Base-by-base conservation (phyloP, 1,140 invertebrate species). In the Onthophagus taurus region DNA sequence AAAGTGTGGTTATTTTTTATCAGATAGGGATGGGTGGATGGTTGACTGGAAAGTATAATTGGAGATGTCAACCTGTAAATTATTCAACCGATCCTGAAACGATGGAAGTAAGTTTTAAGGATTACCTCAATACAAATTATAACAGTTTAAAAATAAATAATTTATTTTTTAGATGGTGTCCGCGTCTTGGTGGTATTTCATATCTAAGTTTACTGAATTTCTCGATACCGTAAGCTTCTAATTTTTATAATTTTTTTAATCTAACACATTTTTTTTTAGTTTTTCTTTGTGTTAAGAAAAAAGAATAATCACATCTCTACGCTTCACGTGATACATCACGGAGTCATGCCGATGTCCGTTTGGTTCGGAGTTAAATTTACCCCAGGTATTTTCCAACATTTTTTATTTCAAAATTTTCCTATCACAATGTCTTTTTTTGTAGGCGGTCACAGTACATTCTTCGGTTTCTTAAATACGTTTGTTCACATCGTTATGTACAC, bases 201-300 rank as follows among this genome's bases (percentile, higher is more conserved):
- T 95, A 58, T 96, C 92, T 1, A 97, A 97, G 69, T 90, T 79
- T 67, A 85, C 91, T 44, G 92, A 97, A 67, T 94, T 97, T 71
- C 78, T 94, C 64, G 93, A 97, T 66, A 97, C 93, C 63, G 88
- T 96, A 74, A 82, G 81, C 77, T 34, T 39, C 20, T 16, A 9
- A 16, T 16, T 8, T 9, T 16, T 8, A 13, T 23, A 8, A 8
- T 8, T 13, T 13, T 12, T 20, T 12, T 19, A 30, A 33, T 31
- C 17, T 20, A 16, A 20, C 18, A 8, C 4, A 14, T 26, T n/a
- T 14, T 30, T 9, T 21, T 50, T 45, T 50, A 80, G 75, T 65
- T 89, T 53, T 89, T 89, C 68, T 89, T 90, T 59, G 78, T 90
- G 17, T 64, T 89, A 50, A 72, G 86, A 37, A 90, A 89, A 62